These are phyloP conservation scores for Tokudaia tokunoshimensis DNA, from an alignment of 2,797 vertebrate species.

Conservation along the genomic window DNA sequence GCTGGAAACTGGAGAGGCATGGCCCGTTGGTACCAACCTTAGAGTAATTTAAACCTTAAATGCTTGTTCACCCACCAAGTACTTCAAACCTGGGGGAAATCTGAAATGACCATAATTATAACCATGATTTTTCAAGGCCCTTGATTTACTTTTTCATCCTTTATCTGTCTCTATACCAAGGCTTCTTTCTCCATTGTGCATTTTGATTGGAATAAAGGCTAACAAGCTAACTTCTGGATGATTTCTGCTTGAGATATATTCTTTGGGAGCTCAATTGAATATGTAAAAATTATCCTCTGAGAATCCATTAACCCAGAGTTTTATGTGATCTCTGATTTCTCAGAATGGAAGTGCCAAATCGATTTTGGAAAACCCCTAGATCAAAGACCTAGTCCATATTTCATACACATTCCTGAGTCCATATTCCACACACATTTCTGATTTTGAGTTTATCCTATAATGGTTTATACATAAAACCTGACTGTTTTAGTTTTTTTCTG, in stretches of 20 bases:
- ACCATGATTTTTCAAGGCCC: neutral
- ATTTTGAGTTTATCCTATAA: neutral
- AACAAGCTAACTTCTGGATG: neutral
- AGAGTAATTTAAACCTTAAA: neutral
- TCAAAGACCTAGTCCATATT: neutral
- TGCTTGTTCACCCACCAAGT: neutral
- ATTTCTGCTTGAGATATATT: neutral
- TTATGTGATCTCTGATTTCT: neutral
- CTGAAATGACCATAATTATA: neutral
- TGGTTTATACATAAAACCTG: neutral
- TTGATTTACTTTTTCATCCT: neutral
- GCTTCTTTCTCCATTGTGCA: neutral
- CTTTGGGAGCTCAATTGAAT: neutral
- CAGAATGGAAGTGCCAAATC: neutral
- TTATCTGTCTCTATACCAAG: neutral
- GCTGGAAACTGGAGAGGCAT: neutral
- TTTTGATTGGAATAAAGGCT: neutral
- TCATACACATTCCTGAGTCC: neutral
- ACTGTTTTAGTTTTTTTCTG: conserved; percentile 35
- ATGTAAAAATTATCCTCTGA: neutral
- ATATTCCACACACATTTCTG: neutral
- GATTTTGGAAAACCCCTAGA: neutral
- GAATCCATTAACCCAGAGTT: neutral
- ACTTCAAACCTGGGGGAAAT: neutral
- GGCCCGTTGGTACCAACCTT: neutral